Conservation (phyloP, 2,888 invertebrate genomes). For the Crossocerus cetratus region DNA sequence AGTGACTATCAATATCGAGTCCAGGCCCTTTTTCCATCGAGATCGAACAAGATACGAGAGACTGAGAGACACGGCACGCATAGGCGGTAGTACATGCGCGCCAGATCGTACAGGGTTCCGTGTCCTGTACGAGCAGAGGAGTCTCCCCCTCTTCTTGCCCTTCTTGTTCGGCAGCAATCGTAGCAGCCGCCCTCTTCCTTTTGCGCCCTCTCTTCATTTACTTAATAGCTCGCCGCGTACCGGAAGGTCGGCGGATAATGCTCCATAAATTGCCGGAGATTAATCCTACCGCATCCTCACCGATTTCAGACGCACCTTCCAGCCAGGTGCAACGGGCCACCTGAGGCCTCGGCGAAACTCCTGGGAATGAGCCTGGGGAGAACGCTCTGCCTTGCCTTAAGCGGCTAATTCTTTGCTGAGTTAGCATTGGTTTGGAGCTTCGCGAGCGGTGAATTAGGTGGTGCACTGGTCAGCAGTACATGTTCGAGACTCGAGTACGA, state of each 20-base stretch:
- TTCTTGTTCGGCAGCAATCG: conserved; percentile 17
- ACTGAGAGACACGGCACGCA: conserved; percentile 13
- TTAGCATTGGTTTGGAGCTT: too few species aligned
- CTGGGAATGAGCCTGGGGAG: too few species aligned
- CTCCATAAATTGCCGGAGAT: conserved; percentile 60
- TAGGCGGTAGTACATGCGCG: background rate
- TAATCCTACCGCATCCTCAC: conserved; percentile 49
- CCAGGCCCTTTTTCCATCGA: background rate
- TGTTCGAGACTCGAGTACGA: background rate
- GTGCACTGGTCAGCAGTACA: too few species aligned
- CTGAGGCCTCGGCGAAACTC: too few species aligned
- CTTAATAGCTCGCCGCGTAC: conserved; percentile 54
- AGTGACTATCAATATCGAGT: too few species aligned
- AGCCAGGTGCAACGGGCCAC: too few species aligned
- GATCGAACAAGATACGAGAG: conserved; percentile 36
- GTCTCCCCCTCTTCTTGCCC: conserved; percentile 1
- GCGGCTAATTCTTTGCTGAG: too few species aligned
- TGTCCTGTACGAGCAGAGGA: conserved; percentile 9
- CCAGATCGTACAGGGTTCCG: background rate
- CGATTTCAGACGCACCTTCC: too few species aligned
- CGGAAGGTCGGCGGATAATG: conserved; percentile 60
- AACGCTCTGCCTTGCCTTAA: too few species aligned
- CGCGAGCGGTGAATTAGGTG: too few species aligned
- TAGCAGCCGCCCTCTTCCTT: conserved; percentile 2
- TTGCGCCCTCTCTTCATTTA: conserved; percentile 36